A percentile compares a stretch with the other conserved stretches of the same genome.
phyloP scores from a whole-genome alignment of 2,113 vertebrate species.

The Silurus meridionalis region DNA sequence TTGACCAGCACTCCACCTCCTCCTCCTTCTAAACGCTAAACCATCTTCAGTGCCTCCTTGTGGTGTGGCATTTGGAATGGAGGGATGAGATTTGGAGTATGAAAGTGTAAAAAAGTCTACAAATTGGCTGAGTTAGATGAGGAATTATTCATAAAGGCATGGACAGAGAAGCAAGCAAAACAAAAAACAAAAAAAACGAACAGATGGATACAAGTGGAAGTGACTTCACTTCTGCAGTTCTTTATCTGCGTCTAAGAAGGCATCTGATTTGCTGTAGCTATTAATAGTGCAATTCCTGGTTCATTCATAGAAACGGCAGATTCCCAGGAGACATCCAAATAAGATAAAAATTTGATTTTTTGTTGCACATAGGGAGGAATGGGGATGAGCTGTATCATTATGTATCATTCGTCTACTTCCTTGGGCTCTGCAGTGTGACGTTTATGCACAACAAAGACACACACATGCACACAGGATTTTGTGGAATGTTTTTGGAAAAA shows the following conservation, averaged over 20 bases:
- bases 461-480: not conserved
- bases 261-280: conserved; percentile 27
- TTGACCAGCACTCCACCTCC: conserved; percentile 31
- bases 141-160: not conserved
- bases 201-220: conserved; percentile 27
- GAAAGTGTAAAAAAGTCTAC: not conserved
- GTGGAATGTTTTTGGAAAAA: not conserved
- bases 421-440: not conserved
- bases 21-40: conserved; percentile 2
- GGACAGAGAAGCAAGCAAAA: conserved; percentile 1
- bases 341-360: conserved; percentile 24
- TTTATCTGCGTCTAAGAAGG: conserved; percentile 12
- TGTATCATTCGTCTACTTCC: conserved; percentile 18
- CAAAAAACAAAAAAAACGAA: not conserved
- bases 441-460: conserved; percentile 5
- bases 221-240: conserved; percentile 19
- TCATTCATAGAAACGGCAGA: conserved; percentile 20
- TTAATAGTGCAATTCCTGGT: conserved; percentile 32
- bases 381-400: conserved; percentile 24
- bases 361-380: conserved; percentile 2
- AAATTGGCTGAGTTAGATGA: conserved; percentile 14
- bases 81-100: not conserved
- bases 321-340: not conserved
- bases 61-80: not conserved
- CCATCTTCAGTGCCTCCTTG: not conserved